Evolutionary conservation across 2,113 vertebrate genomes (phyloP), one percentile per base, ranked within the genome.

Genomic region (Numida meleagris): DNA sequence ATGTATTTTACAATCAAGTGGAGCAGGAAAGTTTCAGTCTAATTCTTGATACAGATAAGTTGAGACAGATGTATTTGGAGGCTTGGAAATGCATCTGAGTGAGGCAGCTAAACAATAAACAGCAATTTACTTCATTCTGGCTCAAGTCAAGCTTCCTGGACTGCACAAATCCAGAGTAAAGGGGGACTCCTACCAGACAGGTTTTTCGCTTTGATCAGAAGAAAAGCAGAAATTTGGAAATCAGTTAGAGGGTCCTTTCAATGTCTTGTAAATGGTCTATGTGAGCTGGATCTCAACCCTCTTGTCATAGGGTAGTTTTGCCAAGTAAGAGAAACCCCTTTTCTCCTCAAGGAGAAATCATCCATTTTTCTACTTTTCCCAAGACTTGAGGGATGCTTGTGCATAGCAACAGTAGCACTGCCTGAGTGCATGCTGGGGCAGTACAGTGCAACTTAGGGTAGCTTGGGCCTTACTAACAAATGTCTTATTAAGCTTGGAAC

Each of bases 21-120:
- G 23, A 86, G 14, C 42, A 81, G 46, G 42, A 74, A 88, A 50
- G 21, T 55, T 72, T 66, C 29, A 34, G 63, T 34, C 59, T 74
- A 82, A 93, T 83, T 93, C 63, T 74, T 91, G 59, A 88, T 81
- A 67, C 10, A 77, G 68, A 86, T 57, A 79, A 76, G 48, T 81
- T 16, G 17, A 83, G 82, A 90, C 68, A 94, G 48, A 74, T 63
- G 36, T 46, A 67, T 93, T 88, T 90, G 55, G 94, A 80, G 42
- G 33, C 3, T 16, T 96, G 57, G 59, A 83, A 88, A 63, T 31
- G 29, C 31, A 66, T 67, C 79, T 59, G 68, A 74, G 45, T 3
- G 6, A 89, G 29, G 40, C 19, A 66, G 36, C 67, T 82, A 48
- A 92, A 87, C 70, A 87, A 75, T 67, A 87, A 87, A 90, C 89